Conservation (phyloP, 2,797 vertebrate species). For the Eulemur coronatus region DNA sequence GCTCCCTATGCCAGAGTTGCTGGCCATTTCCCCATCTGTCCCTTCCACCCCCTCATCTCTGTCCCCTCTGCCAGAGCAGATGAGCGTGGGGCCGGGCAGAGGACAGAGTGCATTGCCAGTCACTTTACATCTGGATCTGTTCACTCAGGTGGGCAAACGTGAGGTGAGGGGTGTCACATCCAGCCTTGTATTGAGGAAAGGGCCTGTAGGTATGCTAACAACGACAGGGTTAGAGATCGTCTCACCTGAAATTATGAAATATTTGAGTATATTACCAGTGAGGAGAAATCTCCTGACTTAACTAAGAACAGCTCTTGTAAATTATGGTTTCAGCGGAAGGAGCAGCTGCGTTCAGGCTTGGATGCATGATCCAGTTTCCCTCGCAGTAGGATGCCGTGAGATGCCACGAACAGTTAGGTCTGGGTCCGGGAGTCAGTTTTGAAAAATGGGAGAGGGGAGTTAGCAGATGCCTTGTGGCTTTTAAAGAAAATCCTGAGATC, state of each 20-base stretch:
- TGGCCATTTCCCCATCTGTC: background rate
- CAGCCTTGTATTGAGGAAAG: background rate
- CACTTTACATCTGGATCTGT: background rate
- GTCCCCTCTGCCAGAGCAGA: too few species aligned
- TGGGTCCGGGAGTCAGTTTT: background rate
- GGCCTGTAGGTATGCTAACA: accelerated
- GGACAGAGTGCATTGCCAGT: background rate
- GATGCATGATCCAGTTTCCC: background rate
- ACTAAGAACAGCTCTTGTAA: accelerated
- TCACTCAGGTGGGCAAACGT: background rate
- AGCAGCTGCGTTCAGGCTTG: background rate
- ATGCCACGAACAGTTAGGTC: accelerated
- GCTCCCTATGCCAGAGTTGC: background rate
- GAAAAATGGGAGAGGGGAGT: background rate
- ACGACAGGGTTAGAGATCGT: background rate
- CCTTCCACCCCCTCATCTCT: accelerated
- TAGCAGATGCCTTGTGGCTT: background rate
- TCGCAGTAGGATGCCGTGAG: accelerated
- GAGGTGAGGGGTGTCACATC: background rate
- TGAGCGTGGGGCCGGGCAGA: accelerated
- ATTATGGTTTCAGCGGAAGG: background rate
- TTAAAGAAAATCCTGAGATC: accelerated
- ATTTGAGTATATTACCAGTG: accelerated
- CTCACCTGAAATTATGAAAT: accelerated
- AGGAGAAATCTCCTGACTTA: background rate